These are phyloP conservation scores for Lochmaea crataegi DNA, from an alignment of 2,888 invertebrate species.

Conservation along the genomic window DNA sequence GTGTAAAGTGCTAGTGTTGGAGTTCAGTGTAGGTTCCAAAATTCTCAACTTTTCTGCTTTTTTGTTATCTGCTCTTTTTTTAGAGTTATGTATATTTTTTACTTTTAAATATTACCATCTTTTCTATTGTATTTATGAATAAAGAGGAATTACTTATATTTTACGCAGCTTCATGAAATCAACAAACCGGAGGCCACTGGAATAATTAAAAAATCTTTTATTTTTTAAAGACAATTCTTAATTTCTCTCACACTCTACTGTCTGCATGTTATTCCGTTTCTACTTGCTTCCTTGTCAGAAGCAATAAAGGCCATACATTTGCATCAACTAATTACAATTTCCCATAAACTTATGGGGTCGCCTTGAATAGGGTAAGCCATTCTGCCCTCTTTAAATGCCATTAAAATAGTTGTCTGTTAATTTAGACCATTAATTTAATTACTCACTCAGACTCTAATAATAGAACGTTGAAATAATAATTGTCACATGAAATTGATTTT, in stretches of 20 bases:
- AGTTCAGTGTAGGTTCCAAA: no score
- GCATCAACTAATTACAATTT: constrained; percentile 39
- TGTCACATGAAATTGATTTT: neutral
- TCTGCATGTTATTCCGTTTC: constrained; percentile 5
- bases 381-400: constrained; percentile 39
- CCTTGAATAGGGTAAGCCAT: constrained; percentile 39
- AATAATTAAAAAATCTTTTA: constrained; percentile 5
- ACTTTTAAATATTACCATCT: no score
- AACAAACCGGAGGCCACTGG: neutral
- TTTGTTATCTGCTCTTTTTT: no score
- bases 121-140: no score
- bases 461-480: neutral
- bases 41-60: no score
- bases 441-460: constrained; percentile 20
- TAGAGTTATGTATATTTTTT: no score
- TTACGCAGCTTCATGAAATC: no score
- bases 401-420: constrained; percentile 42
- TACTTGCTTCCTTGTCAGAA: constrained; percentile 27
- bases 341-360: constrained; percentile 39
- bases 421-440: constrained; percentile 43
- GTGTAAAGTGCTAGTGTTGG: no score
- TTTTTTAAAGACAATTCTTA: constrained; percentile 6
- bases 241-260: constrained; percentile 15
- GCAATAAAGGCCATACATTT: constrained; percentile 29
- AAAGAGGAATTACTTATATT: neutral